A percentile compares a stretch with the other conserved stretches of the same genome.
phyloP scores from a whole-genome alignment of 1,140 invertebrate species.

The Drosophila bifasciata region DNA sequence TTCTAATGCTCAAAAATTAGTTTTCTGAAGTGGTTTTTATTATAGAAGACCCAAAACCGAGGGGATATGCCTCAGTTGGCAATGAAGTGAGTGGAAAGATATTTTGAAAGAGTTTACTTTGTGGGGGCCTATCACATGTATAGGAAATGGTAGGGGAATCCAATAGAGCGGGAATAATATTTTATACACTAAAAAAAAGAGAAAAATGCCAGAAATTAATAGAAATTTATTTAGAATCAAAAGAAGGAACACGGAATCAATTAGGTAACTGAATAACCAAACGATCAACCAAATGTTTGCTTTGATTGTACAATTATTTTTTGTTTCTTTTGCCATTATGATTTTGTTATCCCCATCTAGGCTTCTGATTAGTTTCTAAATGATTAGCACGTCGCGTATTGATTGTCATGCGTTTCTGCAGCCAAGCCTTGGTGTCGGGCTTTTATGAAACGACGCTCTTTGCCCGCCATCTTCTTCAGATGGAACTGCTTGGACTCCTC shows the following conservation, averaged over 20 bases:
- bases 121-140: conserved; percentile 42
- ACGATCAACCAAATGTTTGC: too few relatives aligned
- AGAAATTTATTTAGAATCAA: too few relatives aligned
- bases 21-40: conserved; percentile 69
- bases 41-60: conserved; percentile 40
- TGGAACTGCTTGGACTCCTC: conserved; percentile 10
- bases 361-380: too few relatives aligned
- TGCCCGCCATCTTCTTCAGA: neutral
- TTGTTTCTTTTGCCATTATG: too few relatives aligned
- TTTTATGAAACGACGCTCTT: neutral
- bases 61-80: conserved; percentile 66
- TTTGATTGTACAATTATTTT: too few relatives aligned
- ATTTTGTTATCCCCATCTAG: too few relatives aligned
- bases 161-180: too few relatives aligned
- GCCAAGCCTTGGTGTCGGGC: conserved; percentile 11
- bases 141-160: too few relatives aligned
- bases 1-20: conserved; percentile 78
- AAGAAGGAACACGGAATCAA: too few relatives aligned
- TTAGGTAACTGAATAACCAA: too few relatives aligned
- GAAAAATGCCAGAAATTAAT: too few relatives aligned
- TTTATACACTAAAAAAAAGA: too few relatives aligned
- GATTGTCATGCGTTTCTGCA: conserved; percentile 12
- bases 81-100: conserved; percentile 60
- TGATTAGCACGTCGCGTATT: neutral
- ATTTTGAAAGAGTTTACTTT: conserved; percentile 48